Conservation (phyloP, 2,797 vertebrate genomes). For the Cichlasoma orientale region DNA sequence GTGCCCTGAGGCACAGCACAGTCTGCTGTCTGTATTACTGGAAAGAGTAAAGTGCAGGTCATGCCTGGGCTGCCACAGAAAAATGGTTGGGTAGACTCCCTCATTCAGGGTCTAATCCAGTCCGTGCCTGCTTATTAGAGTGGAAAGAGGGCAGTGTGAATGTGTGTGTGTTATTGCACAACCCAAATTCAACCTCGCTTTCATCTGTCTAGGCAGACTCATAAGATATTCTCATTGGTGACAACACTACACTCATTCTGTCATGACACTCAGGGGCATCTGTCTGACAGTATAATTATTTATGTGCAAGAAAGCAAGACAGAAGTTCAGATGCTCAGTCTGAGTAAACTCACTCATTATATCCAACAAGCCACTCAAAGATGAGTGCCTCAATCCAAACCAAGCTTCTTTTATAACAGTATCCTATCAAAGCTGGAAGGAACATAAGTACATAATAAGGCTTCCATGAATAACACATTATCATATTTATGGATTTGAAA, state of each 20-base stretch:
- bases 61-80: slow-evolving; percentile 66
- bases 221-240: slow-evolving; percentile 49
- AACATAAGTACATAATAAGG: background rate
- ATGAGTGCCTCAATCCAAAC: slow-evolving; percentile 16
- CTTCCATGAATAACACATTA: background rate
- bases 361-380: slow-evolving; percentile 3
- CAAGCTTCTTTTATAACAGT: slow-evolving; percentile 3
- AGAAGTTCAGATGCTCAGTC: slow-evolving; percentile 16
- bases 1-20: slow-evolving; percentile 53
- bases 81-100: slow-evolving; percentile 48
- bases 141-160: slow-evolving; percentile 67
- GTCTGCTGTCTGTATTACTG: slow-evolving; percentile 67
- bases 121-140: slow-evolving; percentile 73
- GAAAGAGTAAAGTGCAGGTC: slow-evolving; percentile 65
- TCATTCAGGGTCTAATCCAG: slow-evolving; percentile 61
- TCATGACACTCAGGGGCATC: slow-evolving; percentile 26
- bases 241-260: slow-evolving; percentile 31
- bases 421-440: background rate
- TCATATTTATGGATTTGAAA: slow-evolving; percentile 18
- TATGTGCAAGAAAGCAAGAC: background rate
- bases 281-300: slow-evolving; percentile 12
- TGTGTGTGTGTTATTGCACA: slow-evolving; percentile 48
- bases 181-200: slow-evolving; percentile 50
- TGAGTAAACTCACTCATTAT: slow-evolving; percentile 20
- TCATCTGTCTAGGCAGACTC: slow-evolving; percentile 50